Base-by-base conservation (phyloP, 2,113 vertebrate species). In the Ctenodactylus gundi region DNA sequence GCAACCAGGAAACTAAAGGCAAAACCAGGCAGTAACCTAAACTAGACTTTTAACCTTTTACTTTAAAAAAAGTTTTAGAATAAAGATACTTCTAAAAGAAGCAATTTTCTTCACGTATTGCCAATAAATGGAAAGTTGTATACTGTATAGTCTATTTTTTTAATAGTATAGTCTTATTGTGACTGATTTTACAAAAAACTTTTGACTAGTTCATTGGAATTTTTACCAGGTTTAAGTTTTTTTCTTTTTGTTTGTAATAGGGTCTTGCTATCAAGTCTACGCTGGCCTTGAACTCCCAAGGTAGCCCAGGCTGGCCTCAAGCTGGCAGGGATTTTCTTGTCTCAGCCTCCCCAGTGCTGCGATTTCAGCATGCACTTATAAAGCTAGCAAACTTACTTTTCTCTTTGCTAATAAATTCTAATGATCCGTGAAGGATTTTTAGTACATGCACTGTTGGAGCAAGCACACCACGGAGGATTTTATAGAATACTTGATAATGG, bases 31-130 rank as follows among this genome's bases (percentile, higher is more conserved):
- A 85, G 18, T 31, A 14, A 90, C 60, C 53, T 93, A 95, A 94
- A 72, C 70, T 51, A 72, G 39, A 70, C 39, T 90, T 87, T 70
- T 57, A 94, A 78, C 75, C 39, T 90, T 94, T 85, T 92, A 88
- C 46, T 72, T 92, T 73, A 58, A 76, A 83, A 80, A 85, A 91
- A 82, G 53, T 51, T 85, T 86, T 82, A 88, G 34, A 29, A 93
- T 49, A 64, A 10, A 93, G 55, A 34, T 67, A 87, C 41, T 78
- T 80, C 14, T 15, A 73, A 90, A 23, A 78, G 41, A 0, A 87
- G n/a, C 23, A 91, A 70, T 91, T 91, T 85, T 93, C 65, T 93
- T 85, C 44, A 73, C 55, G 36, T 29, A 81, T 6, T 88, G 65
- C 18, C 81, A 93, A 49, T 85, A 60, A 75, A 31, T 39, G n/a